Conservation (phyloP, 1,140 invertebrate species). For the Lutraria rhynchaena region DNA sequence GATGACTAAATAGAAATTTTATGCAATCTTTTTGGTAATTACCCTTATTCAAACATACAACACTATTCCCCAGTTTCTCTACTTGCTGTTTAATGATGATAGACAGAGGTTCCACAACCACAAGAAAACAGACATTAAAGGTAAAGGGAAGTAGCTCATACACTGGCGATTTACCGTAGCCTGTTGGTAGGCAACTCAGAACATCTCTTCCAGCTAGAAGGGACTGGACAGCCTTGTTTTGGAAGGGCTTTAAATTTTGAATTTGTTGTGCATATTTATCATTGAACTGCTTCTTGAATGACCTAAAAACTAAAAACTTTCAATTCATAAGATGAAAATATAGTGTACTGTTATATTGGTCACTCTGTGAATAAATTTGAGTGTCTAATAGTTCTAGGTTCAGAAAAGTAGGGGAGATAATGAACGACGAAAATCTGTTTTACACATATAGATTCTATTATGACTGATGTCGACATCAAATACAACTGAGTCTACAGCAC, state of each 20-base stretch:
- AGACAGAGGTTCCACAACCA: background rate
- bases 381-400: no score
- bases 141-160: slow-evolving; percentile 1
- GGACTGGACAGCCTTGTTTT: slow-evolving; percentile 6
- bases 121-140: background rate
- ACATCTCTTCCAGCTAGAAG: slow-evolving; percentile 28
- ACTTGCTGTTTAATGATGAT: slow-evolving; percentile 2
- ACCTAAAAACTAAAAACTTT: no score
- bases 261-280: background rate
- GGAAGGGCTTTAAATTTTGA: slow-evolving; percentile 16
- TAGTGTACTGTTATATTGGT: no score
- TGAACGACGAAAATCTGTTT: no score
- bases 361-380: no score
- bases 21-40: background rate
- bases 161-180: slow-evolving; percentile 20
- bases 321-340: no score
- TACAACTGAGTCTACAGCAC: no score
- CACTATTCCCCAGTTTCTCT: background rate
- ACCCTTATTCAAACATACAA: background rate
- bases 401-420: no score
- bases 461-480: no score
- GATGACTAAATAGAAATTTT: background rate
- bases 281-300: slow-evolving; percentile 21
- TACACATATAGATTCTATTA: no score
- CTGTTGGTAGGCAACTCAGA: slow-evolving; percentile 27